Evolutionary conservation across 2,888 invertebrate species (phyloP), one percentile per base, ranked within the genome.

Genomic region (Oscheius sp.): DNA sequence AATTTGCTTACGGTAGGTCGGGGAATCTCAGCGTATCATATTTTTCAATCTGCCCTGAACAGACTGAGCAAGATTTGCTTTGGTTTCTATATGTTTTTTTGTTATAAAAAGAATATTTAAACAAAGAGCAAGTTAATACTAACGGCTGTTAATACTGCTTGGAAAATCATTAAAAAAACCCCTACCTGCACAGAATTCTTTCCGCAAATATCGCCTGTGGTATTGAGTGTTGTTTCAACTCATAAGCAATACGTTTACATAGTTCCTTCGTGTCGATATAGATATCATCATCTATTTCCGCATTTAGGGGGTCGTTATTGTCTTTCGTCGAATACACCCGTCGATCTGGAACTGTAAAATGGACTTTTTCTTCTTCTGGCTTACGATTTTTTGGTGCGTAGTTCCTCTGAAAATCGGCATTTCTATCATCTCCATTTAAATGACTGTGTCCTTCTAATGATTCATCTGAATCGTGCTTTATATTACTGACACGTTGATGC

Each of bases 171-270:
- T n/a, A n/a, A n/a, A n/a, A 2, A 24, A 32, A 30, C 9, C 33
- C 44, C 28, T 12, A 78, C 77, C 77, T 69, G 72, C 80, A 82
- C 44, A 83, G 67, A 17, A 83, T 78, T 41, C 82, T 57, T 59
- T 86, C 86, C 41, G 86, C 86, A 54, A 86, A 86, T 86, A 98
- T 97, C 74, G 98, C 98, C 87, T 86, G 86, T 54, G 98, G 98
- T 87, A 98, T 98, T 89, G 95, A 95, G 89, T 98, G 98, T 49
- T 83, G 81, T 66, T 98, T 98, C 38, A 86, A 70, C 54, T 86
- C 86, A 61, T 82, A 84, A 2, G 85, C 85, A 26, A 86, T 85
- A 22, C 83, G 67, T 49, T 80, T 78, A 68, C 84, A 84, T 41
- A 85, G 69, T 57, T 84, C 82, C 28, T 72, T 82, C 12, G 85